Evolutionary conservation across 2,888 invertebrate species (phyloP).

Genomic region (Sericinus montela): DNA sequence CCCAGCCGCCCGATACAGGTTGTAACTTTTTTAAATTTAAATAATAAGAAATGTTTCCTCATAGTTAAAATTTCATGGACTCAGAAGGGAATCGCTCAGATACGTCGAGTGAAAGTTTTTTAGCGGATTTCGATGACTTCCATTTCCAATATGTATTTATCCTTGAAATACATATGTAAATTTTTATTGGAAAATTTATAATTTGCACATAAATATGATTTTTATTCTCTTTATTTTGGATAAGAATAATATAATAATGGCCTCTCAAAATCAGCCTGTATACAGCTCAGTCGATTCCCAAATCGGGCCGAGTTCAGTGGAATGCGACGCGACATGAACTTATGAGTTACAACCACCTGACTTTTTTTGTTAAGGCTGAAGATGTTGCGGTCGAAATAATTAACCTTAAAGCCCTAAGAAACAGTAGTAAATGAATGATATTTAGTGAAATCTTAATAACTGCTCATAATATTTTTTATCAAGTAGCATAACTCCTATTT

Average conservation of each 20-base stretch:
- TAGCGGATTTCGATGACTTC: too few species aligned
- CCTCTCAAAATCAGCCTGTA: conserved; percentile 41
- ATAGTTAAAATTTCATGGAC: neutral
- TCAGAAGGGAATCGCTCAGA: neutral
- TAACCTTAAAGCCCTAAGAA: conserved; percentile 25
- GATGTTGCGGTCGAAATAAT: conserved; percentile 42
- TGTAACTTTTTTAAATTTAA: conserved; percentile 31
- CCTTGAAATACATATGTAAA: too few species aligned
- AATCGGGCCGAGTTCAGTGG: conserved; percentile 47
- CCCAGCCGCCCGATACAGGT: conserved; percentile 48
- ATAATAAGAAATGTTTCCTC: neutral
- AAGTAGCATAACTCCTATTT: too few species aligned
- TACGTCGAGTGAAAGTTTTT: too few species aligned
- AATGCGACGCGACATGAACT: conserved; percentile 65
- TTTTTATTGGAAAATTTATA: too few species aligned
- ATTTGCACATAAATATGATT: neutral
- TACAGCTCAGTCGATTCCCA: conserved; percentile 33
- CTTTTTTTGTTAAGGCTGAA: conserved; percentile 45
- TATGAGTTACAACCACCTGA: conserved; percentile 59
- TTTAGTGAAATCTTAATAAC: too few species aligned
- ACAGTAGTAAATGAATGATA: conserved; percentile 6
- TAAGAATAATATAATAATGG: neutral
- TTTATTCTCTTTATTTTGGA: neutral
- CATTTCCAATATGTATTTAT: too few species aligned
- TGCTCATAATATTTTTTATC: too few species aligned